Percentiles rank a stretch among this genome's conserved stretches.
Evolutionary conservation across 1,140 invertebrate genomes (phyloP).

Genomic region (Diorhabda sublineata): DNA sequence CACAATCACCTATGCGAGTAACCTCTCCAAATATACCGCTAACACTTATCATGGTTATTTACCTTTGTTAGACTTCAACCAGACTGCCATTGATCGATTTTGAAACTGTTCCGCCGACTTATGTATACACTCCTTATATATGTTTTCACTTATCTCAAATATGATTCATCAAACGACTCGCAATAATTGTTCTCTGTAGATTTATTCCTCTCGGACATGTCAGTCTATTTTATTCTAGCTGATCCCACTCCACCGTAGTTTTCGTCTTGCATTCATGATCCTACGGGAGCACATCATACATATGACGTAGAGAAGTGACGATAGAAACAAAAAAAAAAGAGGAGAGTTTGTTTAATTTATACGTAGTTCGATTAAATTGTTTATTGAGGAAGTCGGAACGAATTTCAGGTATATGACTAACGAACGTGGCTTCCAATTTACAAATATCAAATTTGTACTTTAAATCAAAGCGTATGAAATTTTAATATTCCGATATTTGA

Average conservation of each 20-base stretch:
- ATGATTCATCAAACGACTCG: constrained; percentile 12
- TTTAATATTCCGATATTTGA: no score
- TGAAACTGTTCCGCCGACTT: neutral
- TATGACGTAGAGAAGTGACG: no score
- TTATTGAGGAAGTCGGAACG: no score
- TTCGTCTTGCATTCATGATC: no score
- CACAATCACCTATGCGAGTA: constrained; percentile 7
- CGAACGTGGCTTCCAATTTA: no score
- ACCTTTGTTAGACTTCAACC: constrained; percentile 18
- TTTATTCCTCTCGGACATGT: neutral
- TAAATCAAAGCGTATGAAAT: no score
- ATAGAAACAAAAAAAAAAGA: no score
- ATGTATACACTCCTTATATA: constrained; percentile 4
- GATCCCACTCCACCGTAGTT: neutral
- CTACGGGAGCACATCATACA: no score
- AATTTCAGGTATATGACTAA: no score
- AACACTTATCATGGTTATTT: constrained; percentile 19
- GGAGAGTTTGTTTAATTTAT: no score
- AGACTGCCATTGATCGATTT: constrained; percentile 23
- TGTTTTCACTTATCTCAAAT: constrained; percentile 16
- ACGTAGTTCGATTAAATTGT: no score
- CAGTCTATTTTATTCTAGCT: neutral
- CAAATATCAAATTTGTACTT: no score
- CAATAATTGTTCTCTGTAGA: neutral
- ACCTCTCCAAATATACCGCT: constrained; percentile 13